Evolutionary conservation across 2,888 invertebrate species (phyloP).

Genomic region (Tetramorium bicarinatum): DNA sequence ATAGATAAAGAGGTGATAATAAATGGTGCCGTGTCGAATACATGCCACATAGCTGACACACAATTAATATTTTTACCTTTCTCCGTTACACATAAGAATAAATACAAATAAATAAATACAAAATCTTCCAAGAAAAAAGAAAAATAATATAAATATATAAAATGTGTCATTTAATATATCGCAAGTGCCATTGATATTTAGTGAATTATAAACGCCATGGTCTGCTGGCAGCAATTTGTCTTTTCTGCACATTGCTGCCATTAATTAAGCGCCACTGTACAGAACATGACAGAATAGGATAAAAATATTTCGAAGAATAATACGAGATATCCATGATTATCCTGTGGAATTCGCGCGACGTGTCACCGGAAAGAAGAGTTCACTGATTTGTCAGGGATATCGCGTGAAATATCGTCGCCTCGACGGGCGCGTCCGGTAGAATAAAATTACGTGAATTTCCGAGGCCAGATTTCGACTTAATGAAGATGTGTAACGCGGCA

Average conservation of each 20-base stretch:
- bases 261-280: neutral
- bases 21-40: neutral
- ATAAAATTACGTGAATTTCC: constrained; percentile 30
- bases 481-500: constrained; percentile 42
- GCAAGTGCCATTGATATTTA: neutral
- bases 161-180: neutral
- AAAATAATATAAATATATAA: neutral
- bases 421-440: neutral
- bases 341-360: neutral
- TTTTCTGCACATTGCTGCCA: neutral
- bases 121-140: neutral
- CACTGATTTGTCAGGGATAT: neutral
- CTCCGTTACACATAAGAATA: neutral
- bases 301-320: neutral
- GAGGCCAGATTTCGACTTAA: constrained; percentile 28
- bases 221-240: neutral
- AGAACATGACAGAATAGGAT: neutral
- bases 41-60: neutral
- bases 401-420: constrained; percentile 1
- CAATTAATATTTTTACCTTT: constrained; percentile 4
- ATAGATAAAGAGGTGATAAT: neutral
- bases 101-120: no score
- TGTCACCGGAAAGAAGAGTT: neutral
- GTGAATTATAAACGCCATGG: neutral
- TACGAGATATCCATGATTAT: neutral